Evolutionary conservation across 2,113 vertebrate genomes (phyloP).

Genomic region (Zingel zingel): DNA sequence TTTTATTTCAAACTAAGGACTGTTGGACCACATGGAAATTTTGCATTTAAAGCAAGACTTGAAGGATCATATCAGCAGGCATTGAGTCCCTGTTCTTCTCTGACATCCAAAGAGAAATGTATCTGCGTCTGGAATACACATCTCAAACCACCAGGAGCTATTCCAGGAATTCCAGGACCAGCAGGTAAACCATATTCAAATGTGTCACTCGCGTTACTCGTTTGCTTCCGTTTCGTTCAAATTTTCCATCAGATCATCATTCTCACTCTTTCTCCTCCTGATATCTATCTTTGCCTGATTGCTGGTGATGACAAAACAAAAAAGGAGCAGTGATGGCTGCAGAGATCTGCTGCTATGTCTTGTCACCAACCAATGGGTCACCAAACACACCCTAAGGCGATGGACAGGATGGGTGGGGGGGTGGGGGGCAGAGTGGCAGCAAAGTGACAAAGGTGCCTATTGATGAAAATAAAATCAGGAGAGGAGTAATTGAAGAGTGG

Average conservation of each 20-base stretch:
- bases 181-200: conserved; percentile 6
- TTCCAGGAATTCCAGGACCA: conserved; percentile 23
- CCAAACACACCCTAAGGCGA: conserved; percentile 63
- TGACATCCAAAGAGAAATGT: not conserved
- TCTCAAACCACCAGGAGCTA: conserved; percentile 20
- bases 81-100: not conserved
- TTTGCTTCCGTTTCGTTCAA: conserved; percentile 34
- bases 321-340: conserved; percentile 25
- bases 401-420: conserved; percentile 47
- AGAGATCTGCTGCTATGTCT: conserved; percentile 45
- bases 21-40: not conserved
- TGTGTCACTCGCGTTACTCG: not conserved
- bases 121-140: conserved; percentile 14
- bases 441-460: conserved; percentile 81
- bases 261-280: conserved; percentile 11
- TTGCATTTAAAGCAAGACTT: not conserved
- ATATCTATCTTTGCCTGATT: conserved; percentile 44
- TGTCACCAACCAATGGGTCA: conserved; percentile 68
- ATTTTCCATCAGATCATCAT: conserved; percentile 32
- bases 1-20: not conserved
- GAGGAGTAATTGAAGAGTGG: conserved; percentile 30
- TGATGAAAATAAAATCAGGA: conserved; percentile 74
- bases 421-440: conserved; percentile 44
- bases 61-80: not conserved
- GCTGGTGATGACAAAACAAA: conserved; percentile 68